These are phyloP conservation scores for Myripristis murdjan DNA, from an alignment of 2,797 vertebrate genomes.

Conservation along the genomic window DNA sequence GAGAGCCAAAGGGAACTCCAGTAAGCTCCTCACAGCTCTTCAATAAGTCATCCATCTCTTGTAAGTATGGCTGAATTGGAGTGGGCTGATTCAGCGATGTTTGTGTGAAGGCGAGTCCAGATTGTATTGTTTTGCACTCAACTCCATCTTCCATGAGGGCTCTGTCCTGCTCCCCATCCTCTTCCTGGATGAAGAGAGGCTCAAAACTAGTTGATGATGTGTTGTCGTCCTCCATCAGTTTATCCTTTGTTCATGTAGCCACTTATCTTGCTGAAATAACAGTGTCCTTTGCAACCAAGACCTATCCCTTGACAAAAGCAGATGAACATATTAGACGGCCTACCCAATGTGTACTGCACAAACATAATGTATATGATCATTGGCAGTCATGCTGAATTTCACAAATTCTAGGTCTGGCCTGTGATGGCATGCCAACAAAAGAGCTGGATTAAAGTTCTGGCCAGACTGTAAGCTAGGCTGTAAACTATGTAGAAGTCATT, in stretches of 20 bases:
- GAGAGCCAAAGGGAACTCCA: conserved; percentile 52
- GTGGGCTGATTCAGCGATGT: conserved; percentile 36
- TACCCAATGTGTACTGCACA: neutral
- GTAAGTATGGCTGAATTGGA: conserved; percentile 88
- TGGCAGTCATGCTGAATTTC: conserved; percentile 5
- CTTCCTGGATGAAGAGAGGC: conserved; percentile 80
- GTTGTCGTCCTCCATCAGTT: conserved; percentile 71
- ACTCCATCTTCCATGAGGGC: conserved; percentile 52
- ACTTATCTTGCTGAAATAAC: neutral
- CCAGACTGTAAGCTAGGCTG: conserved; percentile 19
- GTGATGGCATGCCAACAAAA: conserved; percentile 11
- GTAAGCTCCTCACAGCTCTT: conserved; percentile 84
- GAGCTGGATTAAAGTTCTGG: conserved; percentile 38
- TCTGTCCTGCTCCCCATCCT: conserved; percentile 59
- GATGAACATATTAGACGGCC: conserved; percentile 28
- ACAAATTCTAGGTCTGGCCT: conserved; percentile 14
- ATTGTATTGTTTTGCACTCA: conserved; percentile 36
- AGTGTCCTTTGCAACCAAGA: conserved; percentile 8
- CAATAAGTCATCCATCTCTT: conserved; percentile 85
- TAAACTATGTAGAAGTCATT: conserved; percentile 48
- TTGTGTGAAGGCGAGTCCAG: conserved; percentile 33
- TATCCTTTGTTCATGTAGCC: neutral
- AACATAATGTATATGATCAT: conserved; percentile 4
- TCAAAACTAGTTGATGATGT: conserved; percentile 45
- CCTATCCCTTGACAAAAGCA: conserved; percentile 48